Conservation (phyloP, 2,113 vertebrate species). For the Todiramphus chloris region DNA sequence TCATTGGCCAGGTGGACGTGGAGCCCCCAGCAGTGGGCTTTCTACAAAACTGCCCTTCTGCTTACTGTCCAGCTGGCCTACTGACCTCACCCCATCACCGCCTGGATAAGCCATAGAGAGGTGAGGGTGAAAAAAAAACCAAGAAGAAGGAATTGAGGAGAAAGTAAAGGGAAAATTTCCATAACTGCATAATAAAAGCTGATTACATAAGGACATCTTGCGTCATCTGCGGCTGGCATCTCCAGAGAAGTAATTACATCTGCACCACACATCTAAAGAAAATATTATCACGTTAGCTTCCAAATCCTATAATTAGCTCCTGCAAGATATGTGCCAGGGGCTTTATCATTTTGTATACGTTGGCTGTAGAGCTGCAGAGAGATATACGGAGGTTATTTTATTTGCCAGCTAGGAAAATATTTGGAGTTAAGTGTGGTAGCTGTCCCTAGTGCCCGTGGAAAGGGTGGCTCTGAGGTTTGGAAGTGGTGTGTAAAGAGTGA, state of each 20-base stretch:
- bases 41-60: background rate
- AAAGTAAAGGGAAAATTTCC: background rate
- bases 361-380: background rate
- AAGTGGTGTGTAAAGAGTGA: background rate
- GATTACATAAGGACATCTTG: constrained; percentile 49
- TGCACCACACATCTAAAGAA: constrained; percentile 44
- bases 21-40: background rate
- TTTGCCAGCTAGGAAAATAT: background rate
- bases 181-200: background rate
- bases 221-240: constrained; percentile 50
- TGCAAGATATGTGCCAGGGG: background rate
- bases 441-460: background rate
- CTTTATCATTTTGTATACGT: background rate
- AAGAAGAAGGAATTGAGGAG: background rate
- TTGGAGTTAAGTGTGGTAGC: background rate
- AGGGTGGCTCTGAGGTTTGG: background rate
- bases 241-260: constrained; percentile 57
- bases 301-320: constrained; percentile 47
- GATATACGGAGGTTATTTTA: background rate
- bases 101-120: background rate
- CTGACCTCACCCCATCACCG: background rate
- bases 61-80: background rate
- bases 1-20: fast-evolving
- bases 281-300: constrained; percentile 49
- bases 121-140: background rate